These are phyloP conservation scores for Patella caerulea DNA, from an alignment of 2,888 invertebrate species.

Conservation along the genomic window DNA sequence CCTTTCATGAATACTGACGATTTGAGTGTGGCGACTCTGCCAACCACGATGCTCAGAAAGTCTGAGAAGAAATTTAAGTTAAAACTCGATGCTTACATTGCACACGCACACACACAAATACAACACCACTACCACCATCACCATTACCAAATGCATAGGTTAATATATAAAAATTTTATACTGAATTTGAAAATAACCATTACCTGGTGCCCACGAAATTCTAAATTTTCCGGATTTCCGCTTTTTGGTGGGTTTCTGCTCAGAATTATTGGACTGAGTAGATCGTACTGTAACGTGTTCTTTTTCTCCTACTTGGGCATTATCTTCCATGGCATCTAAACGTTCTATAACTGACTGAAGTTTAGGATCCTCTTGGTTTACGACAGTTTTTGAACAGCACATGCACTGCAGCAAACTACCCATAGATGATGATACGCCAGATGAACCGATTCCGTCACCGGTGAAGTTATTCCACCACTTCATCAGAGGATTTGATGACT, in stretches of 20 bases:
- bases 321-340: constrained; percentile 23
- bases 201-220: constrained; percentile 8
- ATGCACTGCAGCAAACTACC: constrained; percentile 22
- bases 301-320: not conserved
- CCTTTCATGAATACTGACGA: no score
- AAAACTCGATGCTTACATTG: no score
- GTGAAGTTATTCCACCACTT: constrained; percentile 19
- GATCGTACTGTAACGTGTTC: not conserved
- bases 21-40: no score
- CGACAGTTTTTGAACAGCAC: constrained; percentile 20
- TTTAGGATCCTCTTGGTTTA: constrained; percentile 6
- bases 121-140: no score
- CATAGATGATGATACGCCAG: not conserved
- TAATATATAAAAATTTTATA: no score
- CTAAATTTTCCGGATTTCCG: not conserved
- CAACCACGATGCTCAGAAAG: no score
- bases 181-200: no score
- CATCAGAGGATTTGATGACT: not conserved
- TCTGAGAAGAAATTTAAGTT: no score
- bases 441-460: constrained; percentile 22
- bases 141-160: no score
- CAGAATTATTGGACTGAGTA: not conserved
- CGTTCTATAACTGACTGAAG: constrained; percentile 15
- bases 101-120: no score
- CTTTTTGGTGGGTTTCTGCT: not conserved